phyloP scores from a whole-genome alignment of 2,113 vertebrate species.

The Anser brachyrhynchus region DNA sequence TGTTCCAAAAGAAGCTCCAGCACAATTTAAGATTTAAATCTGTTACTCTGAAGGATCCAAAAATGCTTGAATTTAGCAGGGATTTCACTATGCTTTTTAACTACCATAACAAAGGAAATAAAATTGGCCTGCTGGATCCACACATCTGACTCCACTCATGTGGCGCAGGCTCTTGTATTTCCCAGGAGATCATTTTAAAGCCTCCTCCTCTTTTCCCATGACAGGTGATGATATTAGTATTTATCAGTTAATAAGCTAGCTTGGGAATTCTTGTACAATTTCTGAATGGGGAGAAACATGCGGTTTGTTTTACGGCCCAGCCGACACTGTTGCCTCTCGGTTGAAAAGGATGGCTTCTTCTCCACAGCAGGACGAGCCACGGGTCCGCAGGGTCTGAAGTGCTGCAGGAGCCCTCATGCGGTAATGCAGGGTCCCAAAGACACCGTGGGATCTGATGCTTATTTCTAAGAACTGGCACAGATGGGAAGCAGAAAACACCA shows the following conservation, averaged over 20 bases:
- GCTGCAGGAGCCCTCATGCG: not conserved
- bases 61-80: not conserved
- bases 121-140: not conserved
- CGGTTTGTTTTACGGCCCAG: not conserved
- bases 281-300: not conserved
- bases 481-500: not conserved
- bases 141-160: not conserved
- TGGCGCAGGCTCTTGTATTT: not conserved
- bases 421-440: not conserved
- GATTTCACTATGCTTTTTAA: not conserved
- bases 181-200: not conserved
- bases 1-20: not conserved
- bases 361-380: not conserved
- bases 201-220: not conserved
- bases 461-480: not conserved
- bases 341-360: not conserved
- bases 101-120: not conserved
- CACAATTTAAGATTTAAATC: not conserved
- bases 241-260: not conserved
- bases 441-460: fast-evolving
- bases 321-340: not conserved
- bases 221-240: not conserved
- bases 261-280: not conserved
- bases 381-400: not conserved
- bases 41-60: not conserved